Evolutionary conservation across 2,113 vertebrate species (phyloP).

Genomic region (Thomomys bottae): DNA sequence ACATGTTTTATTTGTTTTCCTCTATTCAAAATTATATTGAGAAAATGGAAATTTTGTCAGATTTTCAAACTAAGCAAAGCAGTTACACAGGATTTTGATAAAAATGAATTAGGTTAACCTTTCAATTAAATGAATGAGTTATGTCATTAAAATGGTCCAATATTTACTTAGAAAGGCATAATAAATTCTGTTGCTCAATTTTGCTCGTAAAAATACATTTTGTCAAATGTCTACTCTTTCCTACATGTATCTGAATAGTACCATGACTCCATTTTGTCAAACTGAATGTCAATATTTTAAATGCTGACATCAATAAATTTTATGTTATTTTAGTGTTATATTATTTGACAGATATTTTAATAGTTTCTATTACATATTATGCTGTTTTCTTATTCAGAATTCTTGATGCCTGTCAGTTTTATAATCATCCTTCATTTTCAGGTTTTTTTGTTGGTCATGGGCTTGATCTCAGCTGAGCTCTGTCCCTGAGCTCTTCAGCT

Average conservation of each 20-base stretch:
- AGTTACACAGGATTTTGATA: background rate
- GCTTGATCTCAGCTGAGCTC: too few species aligned
- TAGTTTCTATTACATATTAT: background rate
- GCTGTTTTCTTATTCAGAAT: background rate
- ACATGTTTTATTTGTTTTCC: background rate
- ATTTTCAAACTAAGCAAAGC: background rate
- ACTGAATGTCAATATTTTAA: background rate
- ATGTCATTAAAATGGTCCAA: background rate
- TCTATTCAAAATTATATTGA: background rate
- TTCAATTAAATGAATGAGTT: background rate
- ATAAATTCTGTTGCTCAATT: background rate
- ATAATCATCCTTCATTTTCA: background rate
- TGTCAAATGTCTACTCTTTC: background rate
- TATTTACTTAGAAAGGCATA: background rate
- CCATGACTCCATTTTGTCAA: background rate
- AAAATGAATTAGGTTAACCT: background rate
- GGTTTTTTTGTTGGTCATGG: too few species aligned
- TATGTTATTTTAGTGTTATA: constrained; percentile 21
- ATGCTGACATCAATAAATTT: background rate
- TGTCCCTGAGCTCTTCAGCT: too few species aligned
- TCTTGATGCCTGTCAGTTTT: background rate
- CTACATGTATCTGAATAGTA: background rate
- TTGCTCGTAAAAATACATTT: background rate
- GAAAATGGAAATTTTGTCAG: background rate
- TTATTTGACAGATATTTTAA: background rate